Base-by-base conservation (phyloP, 2,797 vertebrate genomes). In the Microhierax caerulescens region DNA sequence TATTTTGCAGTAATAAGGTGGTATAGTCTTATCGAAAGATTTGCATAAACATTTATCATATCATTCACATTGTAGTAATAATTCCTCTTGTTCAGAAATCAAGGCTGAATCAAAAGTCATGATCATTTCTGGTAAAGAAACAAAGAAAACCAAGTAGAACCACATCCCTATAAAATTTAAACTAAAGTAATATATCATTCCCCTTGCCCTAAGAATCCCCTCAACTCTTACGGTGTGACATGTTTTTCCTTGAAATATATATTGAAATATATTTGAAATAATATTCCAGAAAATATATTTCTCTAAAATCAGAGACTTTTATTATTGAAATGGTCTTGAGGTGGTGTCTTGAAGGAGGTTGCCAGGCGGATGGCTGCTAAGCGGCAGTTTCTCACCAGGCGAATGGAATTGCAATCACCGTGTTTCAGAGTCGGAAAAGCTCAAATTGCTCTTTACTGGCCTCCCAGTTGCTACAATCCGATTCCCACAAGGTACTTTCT, bases 401-500 rank as follows among this genome's bases (percentile, higher is more conserved):
- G 0, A 67, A 67, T 73, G 73, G 95, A 82, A 88, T 72, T 84
- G 93, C 57, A 85, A 63, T 85, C 69, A 83, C 87, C 5, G 4
- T 23, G 28, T 72, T 93, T 83, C 37, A 30, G 83, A 83, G 84
- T 93, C 8, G 9, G 85, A 88, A 93, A 76, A 93, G 59, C 74
- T 89, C 69, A 30, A 21, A 37, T 68, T 92, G 74, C 69, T 78
- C 72, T 86, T 93, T 78, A 73, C 53, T 68, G 75, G 79, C 54
- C 18, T 82, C 73, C 76, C 45, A 48, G 81, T 45, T 2, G 0
- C 74, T 86, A 84, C 48, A 90, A 37, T 43, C 54, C 2, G 0
- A 88, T 86, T 93, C 60, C 65, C 94, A 77, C 36, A 47, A 78
- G 36, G 61, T 75, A n/a, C 50, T 68, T 84, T 72, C 92, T 89